Base-by-base conservation (phyloP, 2,888 invertebrate genomes). In the Pristionchus arcanus region DNA sequence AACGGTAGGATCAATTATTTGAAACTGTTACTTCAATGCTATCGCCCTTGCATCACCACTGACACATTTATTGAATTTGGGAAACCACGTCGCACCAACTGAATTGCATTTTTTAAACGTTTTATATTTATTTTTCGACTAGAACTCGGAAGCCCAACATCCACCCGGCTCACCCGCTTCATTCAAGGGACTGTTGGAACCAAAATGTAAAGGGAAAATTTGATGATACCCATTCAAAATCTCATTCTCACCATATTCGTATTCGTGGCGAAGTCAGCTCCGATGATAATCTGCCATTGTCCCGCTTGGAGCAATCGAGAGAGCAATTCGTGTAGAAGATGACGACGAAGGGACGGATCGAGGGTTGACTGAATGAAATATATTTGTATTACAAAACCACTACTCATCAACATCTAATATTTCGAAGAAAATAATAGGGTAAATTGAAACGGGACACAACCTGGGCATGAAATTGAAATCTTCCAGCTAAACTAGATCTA, bases 221-320 rank as follows among this genome's bases (percentile, higher is more conserved):
- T 53, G 9, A 53, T 53, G 49, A 53, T 53, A 11, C 49, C 9
- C 49, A 15, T 55, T 16, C 55, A 16, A 55, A 16, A 16, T 21
- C 21, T 1, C 42, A 21, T 25, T 15, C 81, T 81, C 81, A 81
- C 81, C 81, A 83, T 89, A n/a, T 42, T 42, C 15, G 81, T 89
- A 25, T 21, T 81, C 2, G 34, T 9, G 2, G 28, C 81, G 25
- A 63, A 89, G 34, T 89, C 83, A 3, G 42, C 19, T 21, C 31
- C 25, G 49, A 89, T 83, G 34, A 89, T 89, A 37, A 68, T 89
- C 83, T 89, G 81, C 81, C 83, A 89, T 21, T 89, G 34, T 31
- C 83, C 81, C 15, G 42, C 81, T 2, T 59, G 15, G 55, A 89
- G 59, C 25, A 89, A 28, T 42, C 89, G 89, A 66, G 59, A 53